Base-by-base conservation (phyloP, 2,888 invertebrate genomes). In the Nephrotoma guestfalica region DNA sequence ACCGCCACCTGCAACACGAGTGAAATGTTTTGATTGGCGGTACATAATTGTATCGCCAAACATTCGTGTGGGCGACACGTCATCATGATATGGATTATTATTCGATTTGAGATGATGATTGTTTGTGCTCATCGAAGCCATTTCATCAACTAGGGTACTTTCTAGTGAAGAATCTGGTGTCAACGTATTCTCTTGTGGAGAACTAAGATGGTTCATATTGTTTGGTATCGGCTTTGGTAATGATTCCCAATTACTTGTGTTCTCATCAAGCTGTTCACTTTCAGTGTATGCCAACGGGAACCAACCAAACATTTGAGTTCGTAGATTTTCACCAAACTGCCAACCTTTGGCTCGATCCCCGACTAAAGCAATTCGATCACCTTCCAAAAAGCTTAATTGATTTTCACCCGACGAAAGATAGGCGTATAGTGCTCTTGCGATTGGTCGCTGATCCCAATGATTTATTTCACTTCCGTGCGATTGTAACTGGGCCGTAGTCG, bases 221-320 rank as follows among this genome's bases (percentile, higher is more conserved):
- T 43, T 43, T 45, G 13, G 43, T 6, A 86, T 13, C 41, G 30
- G 40, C n/a, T 83, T 43, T 30, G 40, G 43, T 47, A 86, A 9
- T 15, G 30, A 41, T 18, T 83, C 83, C 83, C 45, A 83, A 83
- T 86, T 86, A 51, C 57, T 86, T 86, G 40, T 43, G 3, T 40
- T 41, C 45, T 88, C 89, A 13, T 88, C 93, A 88, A 95, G 95
- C n/a, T 41, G 42, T 89, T 95, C 95, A 87, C 94, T 92, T 92
- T 97, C 97, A 43, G 98, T 97, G 90, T 98, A 98, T n/a, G 98
- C 97, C 88, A 98, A 92, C 0, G 98, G 98, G 92, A 98, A 98
- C 98, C 98, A 98, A 45, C 98, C 98, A 88, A 96, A 96, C 90
- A 96, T 95, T 90, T 97, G 97, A n/a, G 97, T 97, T 87, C 97